phyloP scores from a whole-genome alignment of 2,888 invertebrate genomes.

The Rotaria socialis region DNA sequence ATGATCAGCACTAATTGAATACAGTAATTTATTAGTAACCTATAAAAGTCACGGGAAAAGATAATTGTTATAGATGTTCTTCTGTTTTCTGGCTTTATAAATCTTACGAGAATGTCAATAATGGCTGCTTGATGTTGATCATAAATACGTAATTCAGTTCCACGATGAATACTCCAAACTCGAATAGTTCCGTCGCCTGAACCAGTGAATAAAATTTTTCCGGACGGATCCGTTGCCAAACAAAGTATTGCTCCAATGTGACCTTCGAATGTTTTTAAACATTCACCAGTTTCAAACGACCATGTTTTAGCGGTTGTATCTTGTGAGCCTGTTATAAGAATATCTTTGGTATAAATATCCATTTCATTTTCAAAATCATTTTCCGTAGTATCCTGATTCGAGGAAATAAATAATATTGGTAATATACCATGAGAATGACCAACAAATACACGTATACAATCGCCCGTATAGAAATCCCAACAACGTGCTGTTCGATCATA shows the following conservation, averaged over 20 bases:
- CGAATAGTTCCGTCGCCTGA: constrained; percentile 60
- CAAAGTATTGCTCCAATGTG: constrained; percentile 61
- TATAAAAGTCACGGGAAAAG: constrained; percentile 47
- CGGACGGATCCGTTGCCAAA: constrained; percentile 59
- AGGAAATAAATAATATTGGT: constrained; percentile 61
- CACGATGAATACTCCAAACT: constrained; percentile 61
- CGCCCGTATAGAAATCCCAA: constrained; percentile 61
- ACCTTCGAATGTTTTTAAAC: constrained; percentile 55
- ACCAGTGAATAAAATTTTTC: constrained; percentile 60
- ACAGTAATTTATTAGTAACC: constrained; percentile 61
- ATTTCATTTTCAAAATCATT: constrained; percentile 49
- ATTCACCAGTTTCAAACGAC: constrained; percentile 59
- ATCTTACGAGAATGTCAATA: constrained; percentile 59
- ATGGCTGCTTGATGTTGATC: constrained; percentile 60
- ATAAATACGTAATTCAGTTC: constrained; percentile 58
- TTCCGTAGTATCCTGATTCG: constrained; percentile 51
- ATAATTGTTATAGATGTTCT: too few relatives aligned
- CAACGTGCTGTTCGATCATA: constrained; percentile 56
- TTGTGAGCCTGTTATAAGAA: constrained; percentile 58
- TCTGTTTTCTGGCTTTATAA: not conserved
- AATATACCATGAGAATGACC: constrained; percentile 62
- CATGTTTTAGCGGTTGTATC: constrained; percentile 58
- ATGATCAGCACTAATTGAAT: constrained; percentile 62
- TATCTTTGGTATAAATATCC: constrained; percentile 52
- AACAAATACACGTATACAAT: constrained; percentile 58